Evolutionary conservation across 2,797 vertebrate species (phyloP).

Genomic region (Dendrocincla tyrannina): DNA sequence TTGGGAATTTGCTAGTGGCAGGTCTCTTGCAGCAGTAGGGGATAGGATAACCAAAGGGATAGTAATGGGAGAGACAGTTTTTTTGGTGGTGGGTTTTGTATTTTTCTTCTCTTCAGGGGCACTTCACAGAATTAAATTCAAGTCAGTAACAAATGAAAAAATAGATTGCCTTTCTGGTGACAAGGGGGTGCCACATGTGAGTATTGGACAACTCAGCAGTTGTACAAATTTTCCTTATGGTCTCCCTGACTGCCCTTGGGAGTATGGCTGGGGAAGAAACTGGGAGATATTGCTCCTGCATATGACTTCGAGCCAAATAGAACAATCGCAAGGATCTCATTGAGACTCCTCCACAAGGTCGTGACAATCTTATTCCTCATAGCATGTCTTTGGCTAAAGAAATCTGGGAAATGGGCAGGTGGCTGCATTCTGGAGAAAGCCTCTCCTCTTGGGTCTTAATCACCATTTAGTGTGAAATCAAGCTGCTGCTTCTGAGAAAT

Average conservation of each 20-base stretch:
- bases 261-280: not conserved
- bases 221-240: not conserved
- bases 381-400: not conserved
- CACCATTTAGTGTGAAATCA: not conserved
- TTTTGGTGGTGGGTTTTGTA: not conserved
- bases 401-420: not conserved
- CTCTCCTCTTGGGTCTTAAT: not conserved
- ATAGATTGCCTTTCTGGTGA: not conserved
- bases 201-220: not conserved
- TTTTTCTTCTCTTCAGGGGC: too few relatives aligned
- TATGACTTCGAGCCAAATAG: not conserved
- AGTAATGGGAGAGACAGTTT: not conserved
- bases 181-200: not conserved
- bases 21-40: not conserved
- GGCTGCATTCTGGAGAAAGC: not conserved
- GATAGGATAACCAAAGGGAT: not conserved
- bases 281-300: not conserved
- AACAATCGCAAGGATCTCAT: not conserved
- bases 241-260: not conserved
- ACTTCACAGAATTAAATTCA: not conserved
- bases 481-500: not conserved
- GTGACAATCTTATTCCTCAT: not conserved
- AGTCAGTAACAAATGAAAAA: not conserved
- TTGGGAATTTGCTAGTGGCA: constrained; percentile 22
- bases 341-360: not conserved